phyloP scores from a whole-genome alignment of 92 coral and sea anemone genomes.

The Pocillopora meandrina region DNA sequence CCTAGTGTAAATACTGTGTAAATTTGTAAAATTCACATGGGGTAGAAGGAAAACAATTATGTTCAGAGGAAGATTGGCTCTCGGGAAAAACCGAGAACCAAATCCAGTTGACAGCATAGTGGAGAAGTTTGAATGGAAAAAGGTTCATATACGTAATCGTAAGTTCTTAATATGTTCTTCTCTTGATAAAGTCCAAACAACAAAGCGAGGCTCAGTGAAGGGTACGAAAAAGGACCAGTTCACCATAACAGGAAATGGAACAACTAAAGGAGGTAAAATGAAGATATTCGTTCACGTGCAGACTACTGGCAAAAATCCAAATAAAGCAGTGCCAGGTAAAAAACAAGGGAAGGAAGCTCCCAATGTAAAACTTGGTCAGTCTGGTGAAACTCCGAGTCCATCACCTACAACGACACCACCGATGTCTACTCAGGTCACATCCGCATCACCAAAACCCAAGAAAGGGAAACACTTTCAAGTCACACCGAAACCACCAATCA shows the following conservation, averaged over 20 bases:
- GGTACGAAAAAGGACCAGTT: conserved; percentile 5
- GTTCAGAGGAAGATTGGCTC: too few species aligned
- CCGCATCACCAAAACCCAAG: neutral
- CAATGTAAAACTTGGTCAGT: neutral
- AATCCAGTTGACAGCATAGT: too few species aligned
- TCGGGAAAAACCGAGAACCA: too few species aligned
- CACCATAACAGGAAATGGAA: neutral
- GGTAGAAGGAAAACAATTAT: too few species aligned
- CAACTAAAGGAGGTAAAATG: neutral
- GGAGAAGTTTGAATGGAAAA: too few species aligned
- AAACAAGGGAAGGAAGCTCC: neutral
- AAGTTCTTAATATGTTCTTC: neutral
- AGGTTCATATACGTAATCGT: neutral
- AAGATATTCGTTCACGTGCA: neutral
- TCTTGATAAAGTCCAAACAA: neutral
- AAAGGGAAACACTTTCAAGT: conserved; percentile 16
- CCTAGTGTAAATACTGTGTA: too few species aligned
- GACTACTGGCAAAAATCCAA: neutral
- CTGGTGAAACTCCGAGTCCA: neutral
- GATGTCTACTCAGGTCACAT: neutral
- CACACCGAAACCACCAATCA: conserved; percentile 11
- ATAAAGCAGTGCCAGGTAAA: neutral
- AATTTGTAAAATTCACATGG: too few species aligned
- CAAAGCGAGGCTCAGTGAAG: neutral
- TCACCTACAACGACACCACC: neutral